Percentiles rank a stretch among this genome's conserved stretches.
Evolutionary conservation across 1,140 invertebrate species (phyloP).

Genomic region (Protaetia brevitarsis): DNA sequence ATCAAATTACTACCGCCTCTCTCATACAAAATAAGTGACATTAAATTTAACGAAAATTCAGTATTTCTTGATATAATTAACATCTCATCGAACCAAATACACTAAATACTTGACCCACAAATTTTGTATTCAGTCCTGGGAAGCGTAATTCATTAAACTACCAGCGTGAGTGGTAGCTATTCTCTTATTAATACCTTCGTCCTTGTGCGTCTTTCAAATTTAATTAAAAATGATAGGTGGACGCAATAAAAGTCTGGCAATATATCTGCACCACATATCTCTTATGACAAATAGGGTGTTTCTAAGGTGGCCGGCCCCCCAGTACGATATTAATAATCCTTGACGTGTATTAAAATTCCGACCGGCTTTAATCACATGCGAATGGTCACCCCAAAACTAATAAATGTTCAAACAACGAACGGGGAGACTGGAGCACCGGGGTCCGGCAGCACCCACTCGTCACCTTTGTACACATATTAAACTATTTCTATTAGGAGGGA

Average conservation of each 20-base stretch:
- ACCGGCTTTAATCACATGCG: neutral
- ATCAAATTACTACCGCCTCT: too few relatives aligned
- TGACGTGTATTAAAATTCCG: constrained; percentile 18
- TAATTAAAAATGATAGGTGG: neutral
- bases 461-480: constrained; percentile 3
- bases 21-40: too few relatives aligned
- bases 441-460: neutral
- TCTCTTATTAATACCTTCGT: neutral
- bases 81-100: too few relatives aligned
- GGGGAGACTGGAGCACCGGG: neutral
- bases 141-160: too few relatives aligned
- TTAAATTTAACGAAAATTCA: too few relatives aligned
- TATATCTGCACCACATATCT: neutral
- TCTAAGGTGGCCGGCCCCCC: neutral
- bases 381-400: constrained; percentile 17
- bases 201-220: neutral
- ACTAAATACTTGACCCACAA: too few relatives aligned
- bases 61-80: too few relatives aligned
- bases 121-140: too few relatives aligned
- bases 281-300: neutral
- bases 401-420: constrained; percentile 7
- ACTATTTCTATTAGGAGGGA: constrained; percentile 1
- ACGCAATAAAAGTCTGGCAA: neutral
- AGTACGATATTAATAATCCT: constrained; percentile 3
- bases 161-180: neutral